Conservation (phyloP, 2,797 vertebrate genomes). For the Paedocypris micromegethes region DNA sequence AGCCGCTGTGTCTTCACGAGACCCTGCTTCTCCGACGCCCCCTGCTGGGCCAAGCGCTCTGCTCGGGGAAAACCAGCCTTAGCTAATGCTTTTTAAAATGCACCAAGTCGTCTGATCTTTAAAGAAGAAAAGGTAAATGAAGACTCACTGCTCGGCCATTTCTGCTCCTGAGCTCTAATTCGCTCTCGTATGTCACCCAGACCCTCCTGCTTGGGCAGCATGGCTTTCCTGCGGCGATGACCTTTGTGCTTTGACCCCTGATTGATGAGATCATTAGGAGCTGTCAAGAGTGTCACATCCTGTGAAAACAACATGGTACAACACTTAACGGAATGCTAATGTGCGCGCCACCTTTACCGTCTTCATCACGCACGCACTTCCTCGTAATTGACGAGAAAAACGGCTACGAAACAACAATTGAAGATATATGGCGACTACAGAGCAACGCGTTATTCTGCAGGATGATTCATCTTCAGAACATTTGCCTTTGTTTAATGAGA, state of each 20-base stretch:
- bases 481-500: no score
- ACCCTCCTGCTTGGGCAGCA: slow-evolving; percentile 65
- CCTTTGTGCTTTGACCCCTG: slow-evolving; percentile 62
- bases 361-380: background rate
- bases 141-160: slow-evolving; percentile 52
- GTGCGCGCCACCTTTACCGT: slow-evolving; percentile 1
- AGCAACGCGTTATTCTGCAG: no score
- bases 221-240: slow-evolving; percentile 61
- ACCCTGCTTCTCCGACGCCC: slow-evolving; percentile 37
- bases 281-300: slow-evolving; percentile 41
- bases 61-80: no score
- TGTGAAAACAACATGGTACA: slow-evolving; percentile 29
- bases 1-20: slow-evolving; percentile 1
- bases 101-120: slow-evolving; percentile 3
- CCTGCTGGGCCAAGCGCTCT: slow-evolving; percentile 38
- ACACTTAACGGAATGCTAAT: slow-evolving; percentile 13
- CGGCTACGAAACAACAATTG: no score
- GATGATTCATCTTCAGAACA: no score
- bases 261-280: slow-evolving; percentile 49
- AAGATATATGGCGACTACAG: no score
- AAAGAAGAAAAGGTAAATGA: background rate
- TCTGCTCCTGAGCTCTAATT: slow-evolving; percentile 60
- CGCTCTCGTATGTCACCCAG: slow-evolving; percentile 59
- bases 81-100: no score
- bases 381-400: no score